Evolutionary conservation across 2,797 vertebrate species (phyloP), one percentile per base, ranked within the genome.

Genomic region (Periophthalmus magnuspinnatus): DNA sequence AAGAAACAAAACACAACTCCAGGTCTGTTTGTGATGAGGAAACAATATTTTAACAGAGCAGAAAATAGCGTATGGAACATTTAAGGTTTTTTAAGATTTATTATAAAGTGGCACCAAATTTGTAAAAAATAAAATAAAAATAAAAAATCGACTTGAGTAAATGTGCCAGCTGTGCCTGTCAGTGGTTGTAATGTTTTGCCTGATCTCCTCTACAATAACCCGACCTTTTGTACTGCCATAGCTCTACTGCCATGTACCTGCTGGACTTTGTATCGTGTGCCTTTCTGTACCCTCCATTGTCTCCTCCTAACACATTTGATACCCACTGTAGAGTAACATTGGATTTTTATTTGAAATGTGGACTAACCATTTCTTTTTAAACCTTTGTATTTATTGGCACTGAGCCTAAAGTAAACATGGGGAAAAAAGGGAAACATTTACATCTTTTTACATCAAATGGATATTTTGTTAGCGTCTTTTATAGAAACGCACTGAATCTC

Each of bases 311-410:
- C 68, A 55, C 65, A 82, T 90, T 82, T 84, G 73, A 85, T 81
- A 81, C 78, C 14, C 65, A 74, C 77, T 85, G 79, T 88, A 86
- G 77, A 90, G 79, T 89, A 88, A 87, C 62, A 72, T 74, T 64
- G 13, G 1, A 66, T 41, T 65, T 85, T 81, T 55, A 36, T 58
- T 33, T 58, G 32, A 17, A 81, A 85, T 21, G 28, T 72, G 60
- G 16, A 82, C 81, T 88, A 89, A 92, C 81, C 65, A 69, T 58
- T 59, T 55, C 75, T 86, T 85, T 72, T 76, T 84, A 82, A 84
- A 80, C 67, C 84, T 90, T 85, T 88, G 80, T 94, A 94, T 96
- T 95, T 95, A 92, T 92, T 92, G 90, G 87, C 85, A 84, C 80
- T 66, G 76, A 86, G 87, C 86, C 94, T 92, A 93, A 85, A 85